Conservation (phyloP, 1,140 invertebrate species). For the Pristionchus pacificus region DNA sequence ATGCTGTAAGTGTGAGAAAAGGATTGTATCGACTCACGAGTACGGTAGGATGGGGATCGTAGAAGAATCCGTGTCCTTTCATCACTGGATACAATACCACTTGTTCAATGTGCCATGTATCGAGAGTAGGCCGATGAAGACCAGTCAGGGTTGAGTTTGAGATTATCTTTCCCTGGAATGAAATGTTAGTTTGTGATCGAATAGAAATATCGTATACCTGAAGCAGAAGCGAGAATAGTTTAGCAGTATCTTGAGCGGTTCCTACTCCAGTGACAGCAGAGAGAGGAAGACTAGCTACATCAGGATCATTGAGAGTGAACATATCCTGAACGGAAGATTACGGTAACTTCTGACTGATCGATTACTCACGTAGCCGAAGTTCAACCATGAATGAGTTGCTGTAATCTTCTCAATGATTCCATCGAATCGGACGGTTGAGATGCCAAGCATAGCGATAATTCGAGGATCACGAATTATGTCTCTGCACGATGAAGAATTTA, state of each 20-base stretch:
- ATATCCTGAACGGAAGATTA: constrained; percentile 20
- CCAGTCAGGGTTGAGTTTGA: constrained; percentile 25
- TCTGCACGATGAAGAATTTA: constrained; percentile 1
- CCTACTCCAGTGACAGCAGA: constrained; percentile 41
- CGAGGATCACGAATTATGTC: constrained; percentile 32
- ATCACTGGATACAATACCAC: constrained; percentile 30
- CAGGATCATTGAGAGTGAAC: constrained; percentile 36
- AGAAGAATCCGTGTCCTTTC: constrained; percentile 42
- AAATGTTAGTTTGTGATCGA: background rate
- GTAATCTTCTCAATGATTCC: constrained; percentile 23
- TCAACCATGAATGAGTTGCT: constrained; percentile 30
- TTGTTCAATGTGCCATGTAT: constrained; percentile 36
- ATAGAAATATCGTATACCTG: background rate
- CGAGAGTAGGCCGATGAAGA: constrained; percentile 25
- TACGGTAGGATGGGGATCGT: constrained; percentile 29
- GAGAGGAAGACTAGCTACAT: constrained; percentile 22
- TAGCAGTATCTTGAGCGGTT: constrained; percentile 46
- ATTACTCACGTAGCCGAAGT: constrained; percentile 14
- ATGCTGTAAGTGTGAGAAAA: background rate
- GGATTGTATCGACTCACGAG: constrained; percentile 3
- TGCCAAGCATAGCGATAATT: constrained; percentile 30
- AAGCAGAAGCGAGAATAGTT: constrained; percentile 39
- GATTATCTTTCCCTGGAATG: constrained; percentile 22
- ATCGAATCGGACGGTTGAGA: constrained; percentile 23
- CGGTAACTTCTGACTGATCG: background rate